Conservation (phyloP, 2,888 invertebrate genomes). For the Asteroscopus sphinx region DNA sequence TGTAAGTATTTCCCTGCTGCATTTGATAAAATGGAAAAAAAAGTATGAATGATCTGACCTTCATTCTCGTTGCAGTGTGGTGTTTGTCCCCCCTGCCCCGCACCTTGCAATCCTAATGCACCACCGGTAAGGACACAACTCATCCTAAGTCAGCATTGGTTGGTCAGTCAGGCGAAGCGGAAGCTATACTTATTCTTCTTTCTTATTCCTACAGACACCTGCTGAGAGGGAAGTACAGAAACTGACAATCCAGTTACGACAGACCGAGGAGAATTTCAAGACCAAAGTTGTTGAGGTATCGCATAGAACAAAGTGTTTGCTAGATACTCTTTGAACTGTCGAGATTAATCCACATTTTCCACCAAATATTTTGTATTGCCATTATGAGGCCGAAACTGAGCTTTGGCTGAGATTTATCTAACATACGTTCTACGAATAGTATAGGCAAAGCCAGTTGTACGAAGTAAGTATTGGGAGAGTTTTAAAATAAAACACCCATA, state of each 20-base stretch:
- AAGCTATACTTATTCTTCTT: background rate
- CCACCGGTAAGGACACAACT: slow-evolving; percentile 76
- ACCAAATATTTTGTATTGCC: too few species aligned
- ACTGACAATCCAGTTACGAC: slow-evolving; percentile 90
- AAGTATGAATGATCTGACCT: background rate
- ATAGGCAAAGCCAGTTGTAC: slow-evolving; percentile 17
- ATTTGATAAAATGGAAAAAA: background rate
- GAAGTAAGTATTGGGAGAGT: slow-evolving; percentile 19
- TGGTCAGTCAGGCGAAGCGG: too few species aligned
- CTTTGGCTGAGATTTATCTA: too few species aligned
- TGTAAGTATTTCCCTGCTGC: slow-evolving; percentile 65
- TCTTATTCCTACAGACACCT: slow-evolving; percentile 70
- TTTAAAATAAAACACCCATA: too few species aligned
- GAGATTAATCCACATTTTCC: too few species aligned
- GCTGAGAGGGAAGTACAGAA: slow-evolving; percentile 90
- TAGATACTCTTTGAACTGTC: background rate
- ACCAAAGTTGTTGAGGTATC: slow-evolving; percentile 91
- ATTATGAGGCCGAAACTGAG: too few species aligned
- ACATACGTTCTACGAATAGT: too few species aligned
- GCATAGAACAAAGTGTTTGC: background rate
- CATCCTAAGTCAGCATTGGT: too few species aligned
- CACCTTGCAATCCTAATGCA: slow-evolving; percentile 81
- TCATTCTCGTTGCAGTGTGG: slow-evolving; percentile 75
- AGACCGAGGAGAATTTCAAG: slow-evolving; percentile 92
- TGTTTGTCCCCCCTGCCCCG: slow-evolving; percentile 83